Conservation (phyloP, 2,797 vertebrate species). For the Siniperca obscura region DNA sequence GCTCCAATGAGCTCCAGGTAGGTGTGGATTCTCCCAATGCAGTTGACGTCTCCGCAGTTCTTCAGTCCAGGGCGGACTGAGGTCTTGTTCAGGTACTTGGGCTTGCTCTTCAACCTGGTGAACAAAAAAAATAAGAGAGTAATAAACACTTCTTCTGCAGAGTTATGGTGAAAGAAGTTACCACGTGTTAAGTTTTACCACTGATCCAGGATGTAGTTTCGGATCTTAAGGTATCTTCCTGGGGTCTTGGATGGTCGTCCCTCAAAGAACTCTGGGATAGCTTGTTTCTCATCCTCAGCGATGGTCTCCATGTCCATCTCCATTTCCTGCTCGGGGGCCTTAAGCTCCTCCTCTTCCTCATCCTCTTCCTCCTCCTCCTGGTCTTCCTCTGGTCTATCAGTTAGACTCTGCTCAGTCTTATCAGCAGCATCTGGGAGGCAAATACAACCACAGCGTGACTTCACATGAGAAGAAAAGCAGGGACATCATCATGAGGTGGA, state of each 20-base stretch:
- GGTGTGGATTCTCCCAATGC: constrained; percentile 97
- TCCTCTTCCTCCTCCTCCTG: constrained; percentile 69
- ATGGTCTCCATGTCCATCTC: constrained; percentile 89
- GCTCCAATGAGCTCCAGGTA: constrained; percentile 97
- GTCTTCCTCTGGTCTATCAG: constrained; percentile 38
- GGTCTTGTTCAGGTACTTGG: constrained; percentile 98
- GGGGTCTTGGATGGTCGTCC: constrained; percentile 97
- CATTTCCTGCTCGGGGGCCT: constrained; percentile 92
- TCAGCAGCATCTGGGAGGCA: constrained; percentile 48
- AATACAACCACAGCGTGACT: background rate
- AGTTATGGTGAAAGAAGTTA: background rate
- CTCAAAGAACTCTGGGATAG: constrained; percentile 98
- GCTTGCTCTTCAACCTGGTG: constrained; percentile 91
- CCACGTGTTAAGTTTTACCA: constrained; percentile 84
- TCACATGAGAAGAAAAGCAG: background rate
- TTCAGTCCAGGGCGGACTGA: constrained; percentile 96
- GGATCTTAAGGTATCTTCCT: constrained; percentile 96
- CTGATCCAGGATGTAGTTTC: constrained; percentile 98
- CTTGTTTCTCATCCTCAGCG: constrained; percentile 96
- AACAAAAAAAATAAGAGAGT: background rate
- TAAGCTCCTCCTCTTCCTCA: constrained; percentile 90
- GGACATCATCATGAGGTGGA: background rate
- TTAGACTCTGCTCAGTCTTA: constrained; percentile 27
- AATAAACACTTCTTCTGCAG: background rate
- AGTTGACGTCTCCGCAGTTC: constrained; percentile 99